Percentiles rank a stretch among this genome's conserved stretches.
Evolutionary conservation across 2,797 vertebrate genomes (phyloP).

Genomic region (Microctenopoma stevenorrisi): DNA sequence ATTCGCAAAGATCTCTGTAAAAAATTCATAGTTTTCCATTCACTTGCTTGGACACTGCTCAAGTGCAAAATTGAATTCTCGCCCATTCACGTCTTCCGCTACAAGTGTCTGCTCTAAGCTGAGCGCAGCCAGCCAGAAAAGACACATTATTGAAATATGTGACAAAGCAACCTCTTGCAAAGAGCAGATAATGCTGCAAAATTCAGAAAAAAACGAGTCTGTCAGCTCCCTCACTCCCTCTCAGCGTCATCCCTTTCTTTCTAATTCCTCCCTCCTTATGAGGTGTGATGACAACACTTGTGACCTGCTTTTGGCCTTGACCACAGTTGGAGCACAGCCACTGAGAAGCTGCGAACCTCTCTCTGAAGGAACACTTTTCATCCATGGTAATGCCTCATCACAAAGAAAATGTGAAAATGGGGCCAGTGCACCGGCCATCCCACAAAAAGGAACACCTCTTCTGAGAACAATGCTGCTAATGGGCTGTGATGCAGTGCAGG

Average conservation of each 20-base stretch:
- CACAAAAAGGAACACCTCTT: constrained; percentile 56
- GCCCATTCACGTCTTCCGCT: constrained; percentile 63
- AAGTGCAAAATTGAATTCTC: constrained; percentile 80
- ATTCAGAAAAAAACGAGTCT: constrained; percentile 26
- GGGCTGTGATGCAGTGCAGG: constrained; percentile 36
- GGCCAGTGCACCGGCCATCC: constrained; percentile 62
- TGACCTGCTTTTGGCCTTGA: constrained; percentile 54
- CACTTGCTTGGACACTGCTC: constrained; percentile 73
- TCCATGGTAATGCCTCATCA: constrained; percentile 65
- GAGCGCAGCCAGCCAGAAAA: constrained; percentile 67
- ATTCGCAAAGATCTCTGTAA: constrained; percentile 63
- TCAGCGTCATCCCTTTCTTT: neutral
- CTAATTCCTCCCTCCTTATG: neutral
- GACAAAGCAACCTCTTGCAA: constrained; percentile 62
- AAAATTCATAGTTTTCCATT: constrained; percentile 56
- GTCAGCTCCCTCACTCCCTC: constrained; percentile 13
- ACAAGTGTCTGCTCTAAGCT: constrained; percentile 74
- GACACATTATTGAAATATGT: constrained; percentile 75
- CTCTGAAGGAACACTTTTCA: constrained; percentile 66
- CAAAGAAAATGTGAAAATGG: constrained; percentile 61
- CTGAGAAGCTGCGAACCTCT: constrained; percentile 44
- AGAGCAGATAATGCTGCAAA: constrained; percentile 63
- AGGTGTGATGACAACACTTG: constrained; percentile 59
- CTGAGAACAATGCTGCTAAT: constrained; percentile 61
- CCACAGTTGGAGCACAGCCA: constrained; percentile 61